Percentiles rank a stretch among this genome's conserved stretches.
These are phyloP conservation scores for Scartelaos histophorus DNA, from an alignment of 2,113 vertebrate species.

Conservation along the genomic window DNA sequence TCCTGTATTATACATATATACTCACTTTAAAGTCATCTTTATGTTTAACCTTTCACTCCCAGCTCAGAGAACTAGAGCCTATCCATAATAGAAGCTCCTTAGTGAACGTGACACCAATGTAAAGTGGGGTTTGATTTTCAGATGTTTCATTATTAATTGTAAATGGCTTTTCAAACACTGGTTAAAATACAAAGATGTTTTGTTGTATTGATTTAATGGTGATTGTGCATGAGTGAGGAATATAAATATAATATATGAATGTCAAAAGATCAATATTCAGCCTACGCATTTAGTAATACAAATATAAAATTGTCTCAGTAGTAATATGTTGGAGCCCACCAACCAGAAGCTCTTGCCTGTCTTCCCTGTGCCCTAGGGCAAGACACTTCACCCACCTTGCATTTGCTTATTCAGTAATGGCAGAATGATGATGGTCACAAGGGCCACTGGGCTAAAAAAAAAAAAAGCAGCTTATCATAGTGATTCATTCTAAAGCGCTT, in stretches of 20 bases:
- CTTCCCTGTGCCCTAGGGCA: background rate
- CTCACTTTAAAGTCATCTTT: background rate
- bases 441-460: too few relatives aligned
- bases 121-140: slow-evolving; percentile 25
- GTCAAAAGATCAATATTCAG: background rate
- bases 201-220: background rate
- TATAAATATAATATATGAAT: background rate
- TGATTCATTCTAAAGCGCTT: background rate
- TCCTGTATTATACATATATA: background rate
- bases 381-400: background rate
- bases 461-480: background rate
- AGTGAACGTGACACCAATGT: slow-evolving; percentile 17
- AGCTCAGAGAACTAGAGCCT: slow-evolving; percentile 28
- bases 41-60: slow-evolving; percentile 39
- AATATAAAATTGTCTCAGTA: background rate
- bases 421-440: background rate
- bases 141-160: background rate
- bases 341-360: background rate
- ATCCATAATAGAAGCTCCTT: slow-evolving; percentile 33
- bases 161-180: background rate
- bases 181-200: background rate
- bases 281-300: background rate
- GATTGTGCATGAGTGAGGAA: background rate
- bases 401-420: background rate
- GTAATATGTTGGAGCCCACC: too few relatives aligned